These are phyloP conservation scores for Kryptolebias marmoratus DNA, from an alignment of 2,113 vertebrate species.

Conservation along the genomic window DNA sequence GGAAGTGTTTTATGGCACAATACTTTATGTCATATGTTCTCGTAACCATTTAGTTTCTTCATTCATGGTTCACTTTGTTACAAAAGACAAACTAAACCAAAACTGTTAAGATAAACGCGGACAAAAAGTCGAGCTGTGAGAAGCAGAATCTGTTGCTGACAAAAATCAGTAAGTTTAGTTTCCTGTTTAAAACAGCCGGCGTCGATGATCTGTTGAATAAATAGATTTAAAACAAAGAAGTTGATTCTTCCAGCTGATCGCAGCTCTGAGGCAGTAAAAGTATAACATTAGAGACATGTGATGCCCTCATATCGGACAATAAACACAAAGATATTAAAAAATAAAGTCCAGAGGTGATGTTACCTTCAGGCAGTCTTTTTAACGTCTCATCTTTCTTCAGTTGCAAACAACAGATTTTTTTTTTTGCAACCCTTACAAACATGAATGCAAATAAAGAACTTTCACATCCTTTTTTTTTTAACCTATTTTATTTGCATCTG, in stretches of 20 bases:
- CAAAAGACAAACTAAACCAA: neutral
- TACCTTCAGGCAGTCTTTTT: neutral
- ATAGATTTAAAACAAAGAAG: too few relatives aligned
- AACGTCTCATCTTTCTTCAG: neutral
- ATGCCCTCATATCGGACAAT: neutral
- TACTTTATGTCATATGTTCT: too few relatives aligned
- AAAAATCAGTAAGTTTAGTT: too few relatives aligned
- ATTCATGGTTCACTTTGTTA: neutral
- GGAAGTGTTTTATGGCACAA: too few relatives aligned
- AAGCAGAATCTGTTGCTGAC: too few relatives aligned
- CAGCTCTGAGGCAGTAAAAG: neutral
- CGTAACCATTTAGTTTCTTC: too few relatives aligned
- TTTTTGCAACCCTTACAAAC: neutral
- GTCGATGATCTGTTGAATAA: too few relatives aligned
- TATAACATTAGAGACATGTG: neutral
- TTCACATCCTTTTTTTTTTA: conserved; percentile 39
- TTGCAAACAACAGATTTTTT: neutral
- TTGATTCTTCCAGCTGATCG: neutral
- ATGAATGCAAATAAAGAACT: conserved; percentile 46
- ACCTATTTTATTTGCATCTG: conserved; percentile 25
- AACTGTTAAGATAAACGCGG: too few relatives aligned
- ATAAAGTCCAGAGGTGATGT: neutral
- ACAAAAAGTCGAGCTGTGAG: neutral
- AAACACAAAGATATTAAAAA: neutral
- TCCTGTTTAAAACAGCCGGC: too few relatives aligned